phyloP scores from a whole-genome alignment of 1,140 invertebrate species.

The Venturia canescens region DNA sequence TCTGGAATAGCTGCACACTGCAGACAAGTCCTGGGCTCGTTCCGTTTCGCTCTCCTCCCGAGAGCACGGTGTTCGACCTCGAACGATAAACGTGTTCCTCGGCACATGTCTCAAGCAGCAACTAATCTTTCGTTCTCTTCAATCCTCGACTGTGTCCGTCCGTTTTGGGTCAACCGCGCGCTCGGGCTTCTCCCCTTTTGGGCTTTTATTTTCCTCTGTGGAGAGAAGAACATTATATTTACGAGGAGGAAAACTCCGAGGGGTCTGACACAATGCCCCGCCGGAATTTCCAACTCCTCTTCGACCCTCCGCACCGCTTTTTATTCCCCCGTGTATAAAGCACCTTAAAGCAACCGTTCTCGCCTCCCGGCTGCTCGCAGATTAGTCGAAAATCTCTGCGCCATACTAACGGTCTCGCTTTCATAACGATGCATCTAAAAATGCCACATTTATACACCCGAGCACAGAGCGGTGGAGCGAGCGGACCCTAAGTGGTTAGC shows the following conservation, averaged over 20 bases:
- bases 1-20: slow-evolving; percentile 1
- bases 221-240: no score
- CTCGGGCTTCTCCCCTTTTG: background rate
- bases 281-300: no score
- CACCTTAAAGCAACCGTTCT: no score
- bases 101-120: background rate
- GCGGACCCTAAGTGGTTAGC: slow-evolving; percentile 58
- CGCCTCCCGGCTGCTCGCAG: no score
- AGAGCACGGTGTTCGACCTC: background rate
- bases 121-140: background rate
- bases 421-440: no score
- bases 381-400: no score
- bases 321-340: no score
- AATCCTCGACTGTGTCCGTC: background rate
- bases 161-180: slow-evolving; percentile 16
- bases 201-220: no score
- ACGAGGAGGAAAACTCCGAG: no score
- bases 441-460: background rate
- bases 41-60: background rate
- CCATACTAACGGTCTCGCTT: no score
- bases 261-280: no score
- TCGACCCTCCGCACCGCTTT: no score
- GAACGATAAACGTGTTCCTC: slow-evolving; percentile 26
- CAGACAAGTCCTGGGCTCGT: background rate
- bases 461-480: slow-evolving; percentile 20